These are phyloP conservation scores for Leucophenga montana DNA, from an alignment of 2,888 invertebrate species.

Conservation along the genomic window DNA sequence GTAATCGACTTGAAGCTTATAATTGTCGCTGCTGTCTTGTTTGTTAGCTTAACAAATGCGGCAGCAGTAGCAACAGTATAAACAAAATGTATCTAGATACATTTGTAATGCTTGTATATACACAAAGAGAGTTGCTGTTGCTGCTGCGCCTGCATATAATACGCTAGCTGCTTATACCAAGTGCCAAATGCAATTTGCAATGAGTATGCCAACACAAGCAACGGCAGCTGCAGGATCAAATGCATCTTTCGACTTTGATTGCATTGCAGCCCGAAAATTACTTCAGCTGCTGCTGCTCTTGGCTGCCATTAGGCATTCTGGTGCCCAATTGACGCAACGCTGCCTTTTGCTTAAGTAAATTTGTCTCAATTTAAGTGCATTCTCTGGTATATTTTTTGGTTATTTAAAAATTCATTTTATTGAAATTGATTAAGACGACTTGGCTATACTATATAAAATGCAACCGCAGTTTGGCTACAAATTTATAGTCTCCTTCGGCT, in stretches of 20 bases:
- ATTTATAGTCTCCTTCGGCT: no score
- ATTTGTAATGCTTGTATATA: neutral
- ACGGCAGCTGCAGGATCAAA: neutral
- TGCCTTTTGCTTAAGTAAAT: neutral
- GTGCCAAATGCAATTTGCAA: slow-evolving; percentile 45
- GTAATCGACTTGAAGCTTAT: no score
- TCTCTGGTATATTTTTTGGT: neutral
- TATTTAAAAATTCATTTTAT: slow-evolving; percentile 18
- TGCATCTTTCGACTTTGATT: neutral
- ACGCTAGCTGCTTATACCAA: slow-evolving; percentile 35
- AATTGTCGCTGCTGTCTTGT: slow-evolving; percentile 33
- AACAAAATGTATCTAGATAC: neutral
- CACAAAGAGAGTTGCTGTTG: neutral
- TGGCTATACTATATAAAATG: no score
- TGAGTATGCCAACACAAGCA: slow-evolving; percentile 1
- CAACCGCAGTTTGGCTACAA: neutral
- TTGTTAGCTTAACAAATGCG: slow-evolving; percentile 42
- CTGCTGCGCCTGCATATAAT: neutral
- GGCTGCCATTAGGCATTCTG: neutral
- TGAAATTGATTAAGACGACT: slow-evolving; percentile 15
- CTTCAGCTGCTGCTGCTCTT: neutral
- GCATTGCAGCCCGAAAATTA: slow-evolving; percentile 1
- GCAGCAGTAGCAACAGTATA: slow-evolving; percentile 30
- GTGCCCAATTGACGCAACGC: neutral
- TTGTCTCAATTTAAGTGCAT: slow-evolving; percentile 8